Percentiles rank a stretch among this genome's conserved stretches.
Evolutionary conservation across 2,797 vertebrate genomes (phyloP).

Genomic region (Carapus acus): DNA sequence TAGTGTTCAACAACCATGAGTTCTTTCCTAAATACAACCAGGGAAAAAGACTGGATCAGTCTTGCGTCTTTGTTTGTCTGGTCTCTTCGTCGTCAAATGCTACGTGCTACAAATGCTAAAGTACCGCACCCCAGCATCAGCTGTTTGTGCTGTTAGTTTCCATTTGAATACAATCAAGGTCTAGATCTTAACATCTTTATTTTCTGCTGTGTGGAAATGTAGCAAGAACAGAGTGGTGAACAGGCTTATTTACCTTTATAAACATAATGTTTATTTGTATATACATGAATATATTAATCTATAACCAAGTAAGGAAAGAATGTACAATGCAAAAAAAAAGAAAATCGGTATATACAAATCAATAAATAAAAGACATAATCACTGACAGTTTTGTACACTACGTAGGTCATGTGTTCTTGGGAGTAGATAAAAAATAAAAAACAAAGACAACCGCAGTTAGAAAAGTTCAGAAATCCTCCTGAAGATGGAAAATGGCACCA

Average conservation of each 20-base stretch:
- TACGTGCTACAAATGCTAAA: no score
- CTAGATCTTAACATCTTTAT: no score
- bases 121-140: no score
- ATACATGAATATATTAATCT: conserved; percentile 78
- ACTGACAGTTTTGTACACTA: conserved; percentile 48
- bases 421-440: conserved; percentile 43
- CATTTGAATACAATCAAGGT: no score
- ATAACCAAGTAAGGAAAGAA: conserved; percentile 72
- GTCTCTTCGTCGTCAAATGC: no score
- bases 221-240: conserved; percentile 5
- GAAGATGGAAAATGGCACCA: conserved; percentile 63
- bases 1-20: no score
- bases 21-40: no score
- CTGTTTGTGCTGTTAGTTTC: no score
- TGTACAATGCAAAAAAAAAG: conserved; percentile 72
- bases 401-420: conserved; percentile 44
- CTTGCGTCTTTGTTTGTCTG: no score
- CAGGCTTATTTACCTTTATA: conserved; percentile 55
- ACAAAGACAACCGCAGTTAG: conserved; percentile 49
- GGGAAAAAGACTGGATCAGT: no score
- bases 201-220: no score
- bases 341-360: conserved; percentile 71
- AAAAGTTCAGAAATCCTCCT: conserved; percentile 54
- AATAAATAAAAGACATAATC: conserved; percentile 69
- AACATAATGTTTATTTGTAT: conserved; percentile 75